Conservation (phyloP, 2,888 invertebrate species). For the Acronicta psi region DNA sequence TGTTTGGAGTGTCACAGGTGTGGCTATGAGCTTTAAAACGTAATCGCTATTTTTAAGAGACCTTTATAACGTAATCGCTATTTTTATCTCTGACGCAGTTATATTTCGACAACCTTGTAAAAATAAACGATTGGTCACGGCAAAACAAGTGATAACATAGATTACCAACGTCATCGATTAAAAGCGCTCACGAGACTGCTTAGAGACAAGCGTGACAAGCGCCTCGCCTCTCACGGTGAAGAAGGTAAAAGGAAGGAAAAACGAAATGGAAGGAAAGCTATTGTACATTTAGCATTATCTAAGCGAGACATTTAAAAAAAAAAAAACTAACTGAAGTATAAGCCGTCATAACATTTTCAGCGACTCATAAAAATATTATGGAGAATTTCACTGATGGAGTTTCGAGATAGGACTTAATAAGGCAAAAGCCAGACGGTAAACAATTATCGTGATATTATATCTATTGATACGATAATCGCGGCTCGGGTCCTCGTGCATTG, state of each 20-base stretch:
- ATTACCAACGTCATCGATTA: constrained; percentile 16
- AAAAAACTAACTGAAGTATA: too few relatives aligned
- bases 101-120: constrained; percentile 6
- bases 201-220: constrained; percentile 13
- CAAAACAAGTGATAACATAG: constrained; percentile 35
- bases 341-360: background rate
- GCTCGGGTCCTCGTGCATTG: background rate
- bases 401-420: background rate
- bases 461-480: background rate
- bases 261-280: too few relatives aligned
- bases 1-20: too few relatives aligned
- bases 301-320: too few relatives aligned
- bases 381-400: background rate
- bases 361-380: background rate
- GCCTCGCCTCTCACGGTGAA: constrained; percentile 3
- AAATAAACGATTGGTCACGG: constrained; percentile 14
- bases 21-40: too few relatives aligned
- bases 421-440: background rate
- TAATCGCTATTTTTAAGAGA: too few relatives aligned
- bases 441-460: background rate
- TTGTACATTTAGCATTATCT: too few relatives aligned
- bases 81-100: constrained; percentile 33
- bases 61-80: constrained; percentile 11
- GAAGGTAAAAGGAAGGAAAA: too few relatives aligned
- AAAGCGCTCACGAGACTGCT: constrained; percentile 30